Evolutionary conservation across 2,888 invertebrate species (phyloP), one percentile per base, ranked within the genome.

Genomic region (Caenorhabditis uteleia): DNA sequence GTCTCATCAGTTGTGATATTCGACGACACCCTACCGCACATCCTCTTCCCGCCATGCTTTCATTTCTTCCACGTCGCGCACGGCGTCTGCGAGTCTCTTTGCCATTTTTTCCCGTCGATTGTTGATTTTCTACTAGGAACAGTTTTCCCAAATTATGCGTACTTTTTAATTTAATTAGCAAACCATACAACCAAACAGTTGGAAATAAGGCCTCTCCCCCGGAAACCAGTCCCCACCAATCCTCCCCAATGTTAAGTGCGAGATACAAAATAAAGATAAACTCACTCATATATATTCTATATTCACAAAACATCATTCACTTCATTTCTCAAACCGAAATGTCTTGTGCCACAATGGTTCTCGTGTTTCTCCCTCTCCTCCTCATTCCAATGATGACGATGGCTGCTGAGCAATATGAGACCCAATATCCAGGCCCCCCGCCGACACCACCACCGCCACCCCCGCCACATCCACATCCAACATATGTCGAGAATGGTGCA

Each of bases 141-240:
- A 40, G 64, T 64, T 51, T 66, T 66, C 48, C 66, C 66, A 36
- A 66, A 66, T 54, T 59, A 58, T 48, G 66, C 66, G 33, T 66
- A 66, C 56, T 66, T 66, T 58, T 58, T 66, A 48, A 64, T 64
- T 57, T 64, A 45, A 64, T 47, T 60, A 60, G 44, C 34, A 33
- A 26, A 27, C 27, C 54, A 54, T 46, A 26, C 60, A 54, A 44
- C 43, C n/a, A n/a, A n/a, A n/a, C n/a, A n/a, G n/a, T n/a, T n/a
- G n/a, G n/a, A n/a, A n/a, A n/a, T n/a, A n/a, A n/a, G n/a, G n/a
- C n/a, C n/a, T n/a, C n/a, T n/a, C n/a, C n/a, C n/a, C n/a, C 8
- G 25, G 45, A 62, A 61, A 62, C 62, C 62, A 62, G 62, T 62
- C 43, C 36, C 18, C 54, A 43, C 39, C 23, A 44, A 54, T 10